A percentile compares a stretch with the other conserved stretches of the same genome.
These are phyloP conservation scores for Drosophila tristis DNA, from an alignment of 1,140 invertebrate species.

Conservation along the genomic window DNA sequence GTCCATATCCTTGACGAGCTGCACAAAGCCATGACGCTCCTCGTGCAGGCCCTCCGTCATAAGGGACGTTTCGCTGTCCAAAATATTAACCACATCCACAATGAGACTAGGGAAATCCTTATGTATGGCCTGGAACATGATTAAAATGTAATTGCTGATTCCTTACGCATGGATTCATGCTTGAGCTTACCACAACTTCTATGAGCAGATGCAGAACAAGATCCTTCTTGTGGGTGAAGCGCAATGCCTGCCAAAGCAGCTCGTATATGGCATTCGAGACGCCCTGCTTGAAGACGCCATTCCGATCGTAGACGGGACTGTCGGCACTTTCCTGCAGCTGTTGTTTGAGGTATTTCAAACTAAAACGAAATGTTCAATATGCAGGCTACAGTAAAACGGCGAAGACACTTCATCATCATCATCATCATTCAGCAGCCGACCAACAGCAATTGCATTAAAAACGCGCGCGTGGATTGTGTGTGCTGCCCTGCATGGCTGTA, in stretches of 20 bases:
- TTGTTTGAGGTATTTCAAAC: slow-evolving; percentile 80
- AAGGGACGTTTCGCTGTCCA: slow-evolving; percentile 90
- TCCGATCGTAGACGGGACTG: slow-evolving; percentile 69
- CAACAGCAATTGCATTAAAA: background rate
- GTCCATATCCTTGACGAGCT: slow-evolving; percentile 91
- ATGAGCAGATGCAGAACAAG: slow-evolving; percentile 87
- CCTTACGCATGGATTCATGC: background rate
- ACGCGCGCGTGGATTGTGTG: slow-evolving; percentile 24
- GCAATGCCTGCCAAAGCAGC: slow-evolving; percentile 89
- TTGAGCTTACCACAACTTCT: slow-evolving; percentile 88
- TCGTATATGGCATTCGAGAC: slow-evolving; percentile 86
- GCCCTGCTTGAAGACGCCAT: slow-evolving; percentile 64
- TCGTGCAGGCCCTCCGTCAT: slow-evolving; percentile 86
- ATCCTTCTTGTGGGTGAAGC: slow-evolving; percentile 89
- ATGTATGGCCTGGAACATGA: slow-evolving; percentile 87
- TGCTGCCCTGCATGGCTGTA: slow-evolving; percentile 19
- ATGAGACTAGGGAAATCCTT: slow-evolving; percentile 90
- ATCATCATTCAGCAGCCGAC: slow-evolving; percentile 1
- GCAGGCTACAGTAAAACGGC: background rate
- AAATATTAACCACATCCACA: slow-evolving; percentile 91
- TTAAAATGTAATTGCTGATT: background rate
- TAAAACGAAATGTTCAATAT: slow-evolving; percentile 65
- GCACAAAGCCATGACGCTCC: slow-evolving; percentile 90
- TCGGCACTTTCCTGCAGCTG: slow-evolving; percentile 70
- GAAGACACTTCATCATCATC: background rate